Evolutionary conservation across 1,140 invertebrate species (phyloP), one percentile per base, ranked within the genome.

Genomic region (Radopholus similis): DNA sequence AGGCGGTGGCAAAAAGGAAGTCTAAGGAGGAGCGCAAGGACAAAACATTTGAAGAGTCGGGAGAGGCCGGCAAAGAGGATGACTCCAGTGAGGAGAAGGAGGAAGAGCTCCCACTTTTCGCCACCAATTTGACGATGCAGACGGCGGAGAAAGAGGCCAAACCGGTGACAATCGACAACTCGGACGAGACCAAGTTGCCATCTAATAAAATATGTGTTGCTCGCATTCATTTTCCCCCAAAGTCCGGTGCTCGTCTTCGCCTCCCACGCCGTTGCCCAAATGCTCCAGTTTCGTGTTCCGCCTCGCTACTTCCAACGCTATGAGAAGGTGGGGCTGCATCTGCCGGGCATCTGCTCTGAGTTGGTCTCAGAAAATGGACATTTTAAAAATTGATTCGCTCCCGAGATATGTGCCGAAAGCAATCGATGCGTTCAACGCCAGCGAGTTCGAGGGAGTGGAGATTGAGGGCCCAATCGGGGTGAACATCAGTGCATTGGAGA

Each of bases 401-500:
- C n/a, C n/a, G n/a, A n/a, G n/a, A 18, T 82, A 78, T 42, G 75
- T 81, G 4, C 78, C 78, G 15, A 82, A 73, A 9, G 78, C 77
- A 9, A 75, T 81, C 13, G 78, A 81, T 40, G 70, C 64, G 11
- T 81, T 81, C 64, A 82, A 81, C 59, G 77, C 73, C 23, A 81
- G 71, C 53, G 76, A 75, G 59, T 81, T 81, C 64, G 78, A 81
- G 65, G 77, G 78, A 4, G 64, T 81, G 5, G 78, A 82, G 51
- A 82, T 78, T 32, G 78, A 82, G 34, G 80, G 80, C 5, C 77
- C 80, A 11, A 81, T 81, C 59, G 79, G 79, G 4, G 81, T 81
- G 0, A 81, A 82, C 44, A 81, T 81, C 15, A 80, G 56, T 15
- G 79, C 79, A 0, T 58, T 81, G 15, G 77, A 80, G 40, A 40